phyloP scores from a whole-genome alignment of 2,113 vertebrate genomes.

The Rallus limicola region DNA sequence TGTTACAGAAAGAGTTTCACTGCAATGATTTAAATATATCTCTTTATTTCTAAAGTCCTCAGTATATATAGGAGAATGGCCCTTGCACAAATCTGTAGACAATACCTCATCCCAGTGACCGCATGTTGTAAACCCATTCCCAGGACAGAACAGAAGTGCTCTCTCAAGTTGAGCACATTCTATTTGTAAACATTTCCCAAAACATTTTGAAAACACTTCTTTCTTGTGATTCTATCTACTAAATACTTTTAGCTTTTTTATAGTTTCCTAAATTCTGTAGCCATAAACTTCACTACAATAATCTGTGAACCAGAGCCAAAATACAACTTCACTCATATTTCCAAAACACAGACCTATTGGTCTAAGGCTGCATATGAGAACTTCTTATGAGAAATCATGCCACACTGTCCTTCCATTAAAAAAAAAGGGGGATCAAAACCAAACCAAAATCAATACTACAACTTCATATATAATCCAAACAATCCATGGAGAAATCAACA shows the following conservation, averaged over 20 bases:
- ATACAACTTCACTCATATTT: background rate
- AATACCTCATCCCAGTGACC: too few relatives aligned
- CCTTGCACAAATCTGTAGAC: too few relatives aligned
- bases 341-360: background rate
- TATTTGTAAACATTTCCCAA: too few relatives aligned
- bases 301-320: background rate
- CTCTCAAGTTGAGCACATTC: too few relatives aligned
- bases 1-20: background rate
- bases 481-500: background rate
- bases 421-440: background rate
- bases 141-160: too few relatives aligned
- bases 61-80: too few relatives aligned
- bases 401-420: background rate
- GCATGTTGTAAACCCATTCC: too few relatives aligned
- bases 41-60: too few relatives aligned
- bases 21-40: background rate
- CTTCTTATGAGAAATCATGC: background rate
- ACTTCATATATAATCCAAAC: background rate
- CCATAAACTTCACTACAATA: background rate
- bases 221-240: background rate
- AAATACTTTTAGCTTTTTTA: background rate
- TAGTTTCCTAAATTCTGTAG: background rate
- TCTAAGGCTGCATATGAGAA: background rate
- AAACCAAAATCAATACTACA: background rate
- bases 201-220: too few relatives aligned